Percentiles rank a stretch among this genome's conserved stretches.
These are phyloP conservation scores for Heliconius congener DNA, from an alignment of 1,140 invertebrate species.

Conservation along the genomic window DNA sequence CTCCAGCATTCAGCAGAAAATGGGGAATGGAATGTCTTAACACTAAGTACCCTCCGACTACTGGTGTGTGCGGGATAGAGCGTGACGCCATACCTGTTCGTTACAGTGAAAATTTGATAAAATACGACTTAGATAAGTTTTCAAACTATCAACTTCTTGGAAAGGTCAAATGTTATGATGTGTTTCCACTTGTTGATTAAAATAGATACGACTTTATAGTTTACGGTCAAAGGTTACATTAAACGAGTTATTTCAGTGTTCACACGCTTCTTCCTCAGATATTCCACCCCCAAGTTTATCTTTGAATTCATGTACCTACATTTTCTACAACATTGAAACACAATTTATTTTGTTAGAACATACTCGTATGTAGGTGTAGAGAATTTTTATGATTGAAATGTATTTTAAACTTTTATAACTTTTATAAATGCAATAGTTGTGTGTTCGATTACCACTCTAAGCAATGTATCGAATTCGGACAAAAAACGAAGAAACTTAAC, in stretches of 20 bases:
- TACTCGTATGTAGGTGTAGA: neutral
- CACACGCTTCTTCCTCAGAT: conserved; percentile 3
- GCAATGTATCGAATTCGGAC: too few species aligned
- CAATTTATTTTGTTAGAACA: neutral
- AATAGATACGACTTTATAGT: conserved; percentile 12
- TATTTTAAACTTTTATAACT: too few species aligned
- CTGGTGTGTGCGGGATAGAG: neutral
- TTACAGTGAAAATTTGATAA: neutral
- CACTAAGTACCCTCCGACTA: neutral
- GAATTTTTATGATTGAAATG: neutral
- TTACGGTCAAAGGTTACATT: conserved; percentile 9
- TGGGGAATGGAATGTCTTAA: neutral
- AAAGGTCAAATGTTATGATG: conserved; percentile 10
- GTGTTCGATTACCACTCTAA: too few species aligned
- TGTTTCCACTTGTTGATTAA: conserved; percentile 12
- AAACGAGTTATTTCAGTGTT: neutral
- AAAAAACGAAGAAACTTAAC: too few species aligned
- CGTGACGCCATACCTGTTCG: neutral
- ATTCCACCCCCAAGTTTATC: neutral
- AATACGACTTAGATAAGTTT: neutral
- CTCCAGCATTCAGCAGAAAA: neutral
- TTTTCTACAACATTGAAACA: neutral
- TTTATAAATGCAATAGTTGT: too few species aligned
- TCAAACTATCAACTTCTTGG: neutral
- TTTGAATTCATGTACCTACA: neutral